Conservation (phyloP, 2,797 vertebrate genomes). For the Podarcis lilfordi region DNA sequence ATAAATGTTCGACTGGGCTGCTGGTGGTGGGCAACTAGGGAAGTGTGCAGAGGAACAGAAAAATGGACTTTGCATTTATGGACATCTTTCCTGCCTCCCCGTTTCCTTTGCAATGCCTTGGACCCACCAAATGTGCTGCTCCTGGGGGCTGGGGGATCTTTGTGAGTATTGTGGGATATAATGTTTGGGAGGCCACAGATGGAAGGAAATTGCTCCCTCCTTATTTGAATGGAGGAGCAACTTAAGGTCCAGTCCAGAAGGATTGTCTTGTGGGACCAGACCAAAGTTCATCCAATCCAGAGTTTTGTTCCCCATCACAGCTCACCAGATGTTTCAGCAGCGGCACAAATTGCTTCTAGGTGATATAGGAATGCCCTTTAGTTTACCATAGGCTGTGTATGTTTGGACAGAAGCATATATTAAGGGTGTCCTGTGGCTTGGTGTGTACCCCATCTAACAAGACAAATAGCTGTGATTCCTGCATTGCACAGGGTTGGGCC, state of each 20-base stretch:
- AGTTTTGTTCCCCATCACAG: neutral
- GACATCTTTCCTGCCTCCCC: neutral
- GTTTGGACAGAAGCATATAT: neutral
- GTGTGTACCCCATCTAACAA: too few species aligned
- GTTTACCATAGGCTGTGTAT: neutral
- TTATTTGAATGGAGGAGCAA: neutral
- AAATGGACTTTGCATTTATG: neutral
- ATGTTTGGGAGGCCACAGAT: too few species aligned
- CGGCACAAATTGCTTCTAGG: neutral
- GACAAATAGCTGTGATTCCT: too few species aligned
- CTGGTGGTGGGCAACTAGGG: neutral
- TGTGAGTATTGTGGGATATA: neutral
- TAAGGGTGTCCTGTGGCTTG: too few species aligned
- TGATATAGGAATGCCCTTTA: neutral
- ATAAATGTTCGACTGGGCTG: constrained; percentile 6
- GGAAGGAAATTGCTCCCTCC: neutral
- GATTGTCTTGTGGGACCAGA: neutral
- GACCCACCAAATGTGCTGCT: neutral
- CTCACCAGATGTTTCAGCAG: neutral
- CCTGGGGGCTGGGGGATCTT: neutral
- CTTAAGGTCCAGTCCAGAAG: neutral
- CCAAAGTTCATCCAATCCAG: neutral
- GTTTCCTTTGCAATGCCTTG: neutral
- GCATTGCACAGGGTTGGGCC: too few species aligned
- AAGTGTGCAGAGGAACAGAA: neutral